Conservation (phyloP, 1,140 invertebrate genomes). For the Nymphalis io region DNA sequence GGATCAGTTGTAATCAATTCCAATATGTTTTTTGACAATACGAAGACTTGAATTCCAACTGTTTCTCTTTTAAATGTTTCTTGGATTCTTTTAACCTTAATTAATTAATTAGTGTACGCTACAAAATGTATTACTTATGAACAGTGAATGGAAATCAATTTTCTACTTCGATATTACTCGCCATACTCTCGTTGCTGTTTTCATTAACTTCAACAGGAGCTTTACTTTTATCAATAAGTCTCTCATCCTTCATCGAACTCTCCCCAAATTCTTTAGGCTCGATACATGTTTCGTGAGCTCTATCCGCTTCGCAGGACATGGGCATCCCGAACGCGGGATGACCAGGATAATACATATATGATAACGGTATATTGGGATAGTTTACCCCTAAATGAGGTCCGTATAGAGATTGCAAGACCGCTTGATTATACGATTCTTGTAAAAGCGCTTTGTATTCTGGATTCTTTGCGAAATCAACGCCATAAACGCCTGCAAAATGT, state of each 20-base stretch:
- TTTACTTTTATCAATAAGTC: conserved; percentile 47
- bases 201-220: conserved; percentile 63
- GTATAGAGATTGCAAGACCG: conserved; percentile 75
- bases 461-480: conserved; percentile 76
- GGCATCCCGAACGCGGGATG: conserved; percentile 71
- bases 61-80: neutral
- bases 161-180: conserved; percentile 79
- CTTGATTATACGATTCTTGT: conserved; percentile 78
- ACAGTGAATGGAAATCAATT: conserved; percentile 52
- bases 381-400: conserved; percentile 74
- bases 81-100: neutral
- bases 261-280: conserved; percentile 54
- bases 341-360: conserved; percentile 78
- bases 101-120: neutral
- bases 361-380: conserved; percentile 71
- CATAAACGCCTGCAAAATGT: conserved; percentile 78
- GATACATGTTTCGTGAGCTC: conserved; percentile 52
- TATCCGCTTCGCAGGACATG: conserved; percentile 58
- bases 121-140: neutral
- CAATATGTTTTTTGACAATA: too few species aligned
- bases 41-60: neutral
- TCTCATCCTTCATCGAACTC: conserved; percentile 54
- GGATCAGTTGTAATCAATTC: too few species aligned
- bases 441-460: conserved; percentile 76
- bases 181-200: conserved; percentile 77